phyloP scores from a whole-genome alignment of 2,888 invertebrate species.

The Drosophila quinaria region DNA sequence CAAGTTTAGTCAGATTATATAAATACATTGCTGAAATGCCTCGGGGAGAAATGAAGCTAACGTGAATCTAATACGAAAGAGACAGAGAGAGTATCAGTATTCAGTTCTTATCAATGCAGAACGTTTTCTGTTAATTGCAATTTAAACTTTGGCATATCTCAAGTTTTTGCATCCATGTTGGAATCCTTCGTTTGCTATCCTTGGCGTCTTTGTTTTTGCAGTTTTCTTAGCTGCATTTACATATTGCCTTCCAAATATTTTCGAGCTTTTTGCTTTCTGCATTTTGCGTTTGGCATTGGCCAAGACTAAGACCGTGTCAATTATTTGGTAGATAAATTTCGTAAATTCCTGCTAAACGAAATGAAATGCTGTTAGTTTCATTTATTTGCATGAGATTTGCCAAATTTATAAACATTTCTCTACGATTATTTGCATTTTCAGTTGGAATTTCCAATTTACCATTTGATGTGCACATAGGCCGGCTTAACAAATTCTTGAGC shows the following conservation, averaged over 20 bases:
- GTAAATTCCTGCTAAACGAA: conserved; percentile 45
- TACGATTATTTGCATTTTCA: conserved; percentile 21
- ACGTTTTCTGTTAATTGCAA: conserved; percentile 58
- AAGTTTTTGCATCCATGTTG: conserved; percentile 19
- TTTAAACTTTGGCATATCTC: conserved; percentile 47
- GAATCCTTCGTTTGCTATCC: conserved; percentile 22
- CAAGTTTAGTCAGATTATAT: conserved; percentile 36
- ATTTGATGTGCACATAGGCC: conserved; percentile 28
- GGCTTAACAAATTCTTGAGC: conserved; percentile 17
- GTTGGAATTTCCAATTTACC: conserved; percentile 18
- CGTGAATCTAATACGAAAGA: background rate
- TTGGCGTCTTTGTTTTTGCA: conserved; percentile 34
- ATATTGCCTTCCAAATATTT: conserved; percentile 23
- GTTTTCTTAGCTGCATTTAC: conserved; percentile 43
- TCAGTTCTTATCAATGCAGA: conserved; percentile 30
- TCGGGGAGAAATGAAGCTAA: background rate
- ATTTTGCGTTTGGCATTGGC: conserved; percentile 13
- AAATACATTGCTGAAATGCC: conserved; percentile 37
- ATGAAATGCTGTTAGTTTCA: conserved; percentile 42
- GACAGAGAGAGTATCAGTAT: conserved; percentile 18
- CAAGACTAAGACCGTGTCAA: conserved; percentile 42
- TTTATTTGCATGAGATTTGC: conserved; percentile 47
- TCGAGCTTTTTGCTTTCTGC: conserved; percentile 34
- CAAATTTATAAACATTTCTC: conserved; percentile 14
- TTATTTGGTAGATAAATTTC: conserved; percentile 54